Evolutionary conservation across 2,797 vertebrate genomes (phyloP).

Genomic region (Mus caroli): DNA sequence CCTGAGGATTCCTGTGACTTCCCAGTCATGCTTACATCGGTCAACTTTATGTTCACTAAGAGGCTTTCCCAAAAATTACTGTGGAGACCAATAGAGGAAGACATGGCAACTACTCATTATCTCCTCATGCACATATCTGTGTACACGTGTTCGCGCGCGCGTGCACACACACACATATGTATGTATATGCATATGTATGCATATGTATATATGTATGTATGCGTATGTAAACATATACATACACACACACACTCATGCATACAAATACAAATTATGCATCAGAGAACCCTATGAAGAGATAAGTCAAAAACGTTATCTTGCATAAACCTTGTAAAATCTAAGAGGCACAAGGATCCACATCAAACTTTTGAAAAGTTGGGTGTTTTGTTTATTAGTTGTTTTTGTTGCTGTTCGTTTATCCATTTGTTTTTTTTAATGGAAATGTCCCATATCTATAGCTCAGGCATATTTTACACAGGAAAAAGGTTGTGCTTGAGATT

Average conservation of each 20-base stretch:
- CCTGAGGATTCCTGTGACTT: background rate
- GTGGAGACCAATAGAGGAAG: background rate
- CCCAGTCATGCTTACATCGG: background rate
- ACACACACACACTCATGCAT: background rate
- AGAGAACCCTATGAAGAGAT: constrained; percentile 45
- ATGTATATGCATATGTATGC: too few species aligned
- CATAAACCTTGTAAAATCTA: constrained; percentile 76
- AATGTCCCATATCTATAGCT: constrained; percentile 71
- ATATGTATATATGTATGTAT: too few species aligned
- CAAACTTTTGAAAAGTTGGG: constrained; percentile 44
- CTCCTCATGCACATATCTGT: background rate
- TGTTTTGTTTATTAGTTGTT: background rate
- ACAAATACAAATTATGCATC: background rate
- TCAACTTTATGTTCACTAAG: background rate
- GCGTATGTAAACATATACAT: too few species aligned
- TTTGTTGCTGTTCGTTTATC: background rate
- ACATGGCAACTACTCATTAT: background rate
- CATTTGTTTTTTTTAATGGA: background rate
- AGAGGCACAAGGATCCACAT: constrained; percentile 77
- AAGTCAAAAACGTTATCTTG: constrained; percentile 67
- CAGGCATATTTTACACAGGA: constrained; percentile 80
- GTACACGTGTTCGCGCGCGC: too few species aligned
- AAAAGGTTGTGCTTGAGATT: constrained; percentile 79
- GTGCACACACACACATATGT: too few species aligned
- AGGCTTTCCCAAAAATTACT: background rate